A percentile compares a stretch with the other conserved stretches of the same genome.
Evolutionary conservation across 2,888 invertebrate species (phyloP).

Genomic region (Diarsia dahlii): DNA sequence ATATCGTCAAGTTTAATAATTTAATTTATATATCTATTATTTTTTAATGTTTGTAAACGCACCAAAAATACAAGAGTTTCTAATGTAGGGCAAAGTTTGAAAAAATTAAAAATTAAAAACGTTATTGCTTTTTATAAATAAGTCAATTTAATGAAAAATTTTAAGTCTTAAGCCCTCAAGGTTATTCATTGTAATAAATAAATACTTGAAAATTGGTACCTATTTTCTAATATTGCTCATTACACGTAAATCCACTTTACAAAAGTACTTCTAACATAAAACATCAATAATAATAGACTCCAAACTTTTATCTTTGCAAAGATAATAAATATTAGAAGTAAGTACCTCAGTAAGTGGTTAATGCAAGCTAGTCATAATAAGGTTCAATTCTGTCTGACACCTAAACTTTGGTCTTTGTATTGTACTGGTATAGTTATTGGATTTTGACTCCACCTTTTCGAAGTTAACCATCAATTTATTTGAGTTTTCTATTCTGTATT

Average conservation of each 20-base stretch:
- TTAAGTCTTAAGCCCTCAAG: too few relatives aligned
- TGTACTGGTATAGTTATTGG: conserved; percentile 30
- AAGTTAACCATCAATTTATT: conserved; percentile 45
- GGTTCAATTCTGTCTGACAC: conserved; percentile 1
- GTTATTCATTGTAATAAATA: background rate
- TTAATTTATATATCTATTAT: too few relatives aligned
- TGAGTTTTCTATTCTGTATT: conserved; percentile 7
- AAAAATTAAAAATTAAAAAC: too few relatives aligned
- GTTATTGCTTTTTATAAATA: too few relatives aligned
- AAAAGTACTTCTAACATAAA: background rate
- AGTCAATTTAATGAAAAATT: too few relatives aligned
- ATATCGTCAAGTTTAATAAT: too few relatives aligned
- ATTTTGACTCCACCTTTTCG: conserved; percentile 35
- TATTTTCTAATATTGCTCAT: background rate
- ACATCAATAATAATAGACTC: conserved; percentile 31
- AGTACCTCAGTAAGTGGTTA: conserved; percentile 8
- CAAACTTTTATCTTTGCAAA: conserved; percentile 20
- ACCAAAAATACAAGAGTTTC: too few relatives aligned
- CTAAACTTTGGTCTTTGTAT: conserved; percentile 8
- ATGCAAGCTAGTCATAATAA: conserved; percentile 7
- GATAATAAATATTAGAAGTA: background rate
- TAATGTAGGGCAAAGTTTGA: too few relatives aligned
- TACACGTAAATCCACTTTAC: conserved; percentile 44
- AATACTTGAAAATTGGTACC: background rate
- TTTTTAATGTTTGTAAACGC: too few relatives aligned